Evolutionary conservation across 2,888 invertebrate genomes (phyloP), one percentile per base, ranked within the genome.

Genomic region (Dioctria rufipes): DNA sequence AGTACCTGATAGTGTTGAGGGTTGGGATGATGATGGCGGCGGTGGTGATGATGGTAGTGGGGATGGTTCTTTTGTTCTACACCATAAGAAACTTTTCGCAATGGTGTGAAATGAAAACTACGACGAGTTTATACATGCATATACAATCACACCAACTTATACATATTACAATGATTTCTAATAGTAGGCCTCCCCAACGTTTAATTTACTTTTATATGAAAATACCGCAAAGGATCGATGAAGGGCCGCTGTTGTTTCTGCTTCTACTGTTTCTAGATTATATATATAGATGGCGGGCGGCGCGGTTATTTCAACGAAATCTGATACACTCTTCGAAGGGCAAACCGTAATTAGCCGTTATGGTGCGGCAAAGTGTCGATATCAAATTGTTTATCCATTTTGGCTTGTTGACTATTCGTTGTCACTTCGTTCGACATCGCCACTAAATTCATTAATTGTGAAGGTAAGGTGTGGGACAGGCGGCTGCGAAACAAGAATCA

Each of bases 301-400:
- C 25, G 25, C 25, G 25, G 25, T 25, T 3, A 4, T 5, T 25
- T 25, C 46, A 37, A 25, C 25, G 51, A 42, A 73, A 73, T 73
- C 40, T 42, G 73, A 73, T 42, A 73, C 42, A 25, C 25, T 25
- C 25, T n/a, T 43, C 9, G 42, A 39, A 73, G 37, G 58, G 73
- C 60, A 73, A 51, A 6, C 42, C 58, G 6, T 73, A 73, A 73
- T 73, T 73, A 73, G 60, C 42, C 51, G 60, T 40, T 73, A 58
- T 43, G 60, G 42, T 73, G 58, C 60, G 58, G 42, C 58, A 13
- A 73, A 58, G 73, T 73, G 73, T 8, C 42, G 13, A 42, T 58
- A 5, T 60, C 5, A 73, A 73, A 73, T 73, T 73, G 60, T 73
- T 58, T 73, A 73, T 73, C 60, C 73, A 73, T 73, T 73, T 73